A percentile compares a stretch with the other conserved stretches of the same genome.
Conservation (phyloP, 2,797 vertebrate genomes). For the Arremon aurantiirostris region DNA sequence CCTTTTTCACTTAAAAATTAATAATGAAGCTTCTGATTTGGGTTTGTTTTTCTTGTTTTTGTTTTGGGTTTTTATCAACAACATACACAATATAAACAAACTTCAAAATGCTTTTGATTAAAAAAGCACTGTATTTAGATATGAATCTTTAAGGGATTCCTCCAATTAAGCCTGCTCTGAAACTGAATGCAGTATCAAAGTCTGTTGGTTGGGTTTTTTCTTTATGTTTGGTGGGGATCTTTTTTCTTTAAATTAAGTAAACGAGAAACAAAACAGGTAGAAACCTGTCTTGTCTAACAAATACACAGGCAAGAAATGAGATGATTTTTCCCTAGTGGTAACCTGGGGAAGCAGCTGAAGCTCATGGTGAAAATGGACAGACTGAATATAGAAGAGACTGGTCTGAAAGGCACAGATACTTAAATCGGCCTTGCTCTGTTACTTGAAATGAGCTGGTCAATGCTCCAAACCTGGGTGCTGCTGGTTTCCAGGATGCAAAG, state of each 20-base stretch:
- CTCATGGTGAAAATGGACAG: background rate
- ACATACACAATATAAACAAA: background rate
- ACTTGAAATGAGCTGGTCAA: background rate
- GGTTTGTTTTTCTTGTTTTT: background rate
- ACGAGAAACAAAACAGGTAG: background rate
- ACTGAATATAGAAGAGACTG: background rate
- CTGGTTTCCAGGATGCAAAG: background rate
- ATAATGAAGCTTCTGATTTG: background rate
- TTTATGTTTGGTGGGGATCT: background rate
- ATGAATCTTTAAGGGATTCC: background rate
- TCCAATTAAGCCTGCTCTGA: background rate
- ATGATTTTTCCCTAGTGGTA: background rate
- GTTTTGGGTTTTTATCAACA: background rate
- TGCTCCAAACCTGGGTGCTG: background rate
- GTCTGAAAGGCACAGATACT: background rate
- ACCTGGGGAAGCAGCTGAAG: background rate
- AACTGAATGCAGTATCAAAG: background rate
- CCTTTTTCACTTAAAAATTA: slow-evolving; percentile 44
- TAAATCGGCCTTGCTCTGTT: background rate
- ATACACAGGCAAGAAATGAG: background rate
- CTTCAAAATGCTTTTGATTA: slow-evolving; percentile 28
- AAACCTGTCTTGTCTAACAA: background rate
- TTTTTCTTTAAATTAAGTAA: background rate
- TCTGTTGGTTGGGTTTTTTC: too few relatives aligned
- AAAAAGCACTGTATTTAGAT: background rate